A percentile compares a stretch with the other conserved stretches of the same genome.
Evolutionary conservation across 2,113 vertebrate species (phyloP).

Genomic region (Oryzias javanicus): DNA sequence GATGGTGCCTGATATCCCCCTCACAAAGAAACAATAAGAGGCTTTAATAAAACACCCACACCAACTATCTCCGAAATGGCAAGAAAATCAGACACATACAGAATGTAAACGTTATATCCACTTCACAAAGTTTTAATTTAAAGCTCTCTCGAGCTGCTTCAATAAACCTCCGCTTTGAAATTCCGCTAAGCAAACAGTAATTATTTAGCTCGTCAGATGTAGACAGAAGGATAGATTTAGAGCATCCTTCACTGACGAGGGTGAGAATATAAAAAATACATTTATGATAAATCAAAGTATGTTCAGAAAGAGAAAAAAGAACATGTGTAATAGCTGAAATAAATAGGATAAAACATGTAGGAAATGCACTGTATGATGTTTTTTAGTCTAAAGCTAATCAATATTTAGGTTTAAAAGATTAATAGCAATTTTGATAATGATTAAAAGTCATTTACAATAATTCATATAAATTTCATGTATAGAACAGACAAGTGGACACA

Average conservation of each 20-base stretch:
- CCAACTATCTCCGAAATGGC: conserved; percentile 1
- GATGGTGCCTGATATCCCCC: conserved; percentile 59
- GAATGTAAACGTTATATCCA: conserved; percentile 9
- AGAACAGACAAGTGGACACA: too few species aligned
- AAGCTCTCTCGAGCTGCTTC: neutral
- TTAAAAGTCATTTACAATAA: too few species aligned
- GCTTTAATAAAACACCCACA: conserved; percentile 25
- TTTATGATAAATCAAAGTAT: conserved; percentile 57
- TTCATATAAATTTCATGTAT: too few species aligned
- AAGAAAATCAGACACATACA: conserved; percentile 2
- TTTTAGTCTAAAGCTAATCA: neutral
- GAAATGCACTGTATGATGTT: conserved; percentile 3
- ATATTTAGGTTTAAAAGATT: too few species aligned
- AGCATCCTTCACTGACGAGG: conserved; percentile 15
- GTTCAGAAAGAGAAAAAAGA: conserved; percentile 22
- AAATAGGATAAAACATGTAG: conserved; percentile 9
- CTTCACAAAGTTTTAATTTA: conserved; percentile 5
- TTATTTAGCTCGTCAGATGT: neutral
- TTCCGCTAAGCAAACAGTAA: neutral
- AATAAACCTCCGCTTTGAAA: too few species aligned
- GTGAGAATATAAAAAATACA: conserved; percentile 45
- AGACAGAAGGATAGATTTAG: conserved; percentile 17
- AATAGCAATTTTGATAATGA: too few species aligned
- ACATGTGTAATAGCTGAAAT: conserved; percentile 9
- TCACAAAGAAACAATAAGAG: conserved; percentile 55